phyloP scores from a whole-genome alignment of 1,140 invertebrate species.

The Spodoptera litura region DNA sequence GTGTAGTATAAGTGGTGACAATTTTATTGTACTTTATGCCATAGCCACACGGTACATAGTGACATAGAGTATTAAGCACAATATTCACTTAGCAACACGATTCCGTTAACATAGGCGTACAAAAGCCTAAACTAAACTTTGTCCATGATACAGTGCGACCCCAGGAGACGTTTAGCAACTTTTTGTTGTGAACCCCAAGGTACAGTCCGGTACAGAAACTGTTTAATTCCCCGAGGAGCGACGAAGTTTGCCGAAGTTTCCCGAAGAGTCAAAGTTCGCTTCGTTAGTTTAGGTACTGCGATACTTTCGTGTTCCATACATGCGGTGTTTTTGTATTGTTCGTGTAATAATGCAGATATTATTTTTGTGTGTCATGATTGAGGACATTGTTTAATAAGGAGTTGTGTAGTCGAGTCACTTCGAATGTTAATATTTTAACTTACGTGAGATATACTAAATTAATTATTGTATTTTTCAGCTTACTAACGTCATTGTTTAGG shows the following conservation, averaged over 20 bases:
- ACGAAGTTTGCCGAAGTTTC: conserved; percentile 29
- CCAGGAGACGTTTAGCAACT: conserved; percentile 37
- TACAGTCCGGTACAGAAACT: conserved; percentile 33
- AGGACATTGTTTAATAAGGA: neutral
- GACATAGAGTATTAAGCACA: neutral
- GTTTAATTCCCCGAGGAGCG: conserved; percentile 11
- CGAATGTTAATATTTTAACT: too few species aligned
- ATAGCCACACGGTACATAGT: neutral
- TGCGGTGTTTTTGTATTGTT: conserved; percentile 17
- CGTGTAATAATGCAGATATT: neutral
- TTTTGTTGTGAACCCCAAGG: conserved; percentile 20
- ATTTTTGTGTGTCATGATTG: neutral
- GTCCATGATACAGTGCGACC: conserved; percentile 32
- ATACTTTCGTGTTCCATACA: conserved; percentile 20
- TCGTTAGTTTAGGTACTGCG: conserved; percentile 42
- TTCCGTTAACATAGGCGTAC: conserved; percentile 12
- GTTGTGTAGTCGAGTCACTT: too few species aligned
- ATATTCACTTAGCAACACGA: conserved; percentile 11
- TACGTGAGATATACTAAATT: too few species aligned
- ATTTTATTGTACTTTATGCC: too few species aligned
- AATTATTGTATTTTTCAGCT: too few species aligned
- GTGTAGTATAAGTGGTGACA: too few species aligned
- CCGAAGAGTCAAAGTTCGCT: conserved; percentile 40
- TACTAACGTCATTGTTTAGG: too few species aligned
- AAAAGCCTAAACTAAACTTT: conserved; percentile 29